Evolutionary conservation across 2,113 vertebrate species (phyloP).

Genomic region (Atherinomorus stipes): DNA sequence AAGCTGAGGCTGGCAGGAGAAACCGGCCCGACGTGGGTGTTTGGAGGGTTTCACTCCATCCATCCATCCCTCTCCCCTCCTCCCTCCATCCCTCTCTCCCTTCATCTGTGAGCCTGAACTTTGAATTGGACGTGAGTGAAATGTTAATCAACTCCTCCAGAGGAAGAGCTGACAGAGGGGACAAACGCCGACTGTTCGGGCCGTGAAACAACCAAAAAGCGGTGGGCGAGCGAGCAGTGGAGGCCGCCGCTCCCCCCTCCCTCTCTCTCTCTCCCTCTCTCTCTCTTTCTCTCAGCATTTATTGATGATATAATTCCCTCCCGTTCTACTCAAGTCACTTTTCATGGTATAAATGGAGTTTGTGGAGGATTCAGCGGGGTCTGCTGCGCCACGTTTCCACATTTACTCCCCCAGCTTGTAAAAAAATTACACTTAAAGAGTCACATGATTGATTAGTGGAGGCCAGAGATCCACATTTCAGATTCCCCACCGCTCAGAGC

Average conservation of each 20-base stretch:
- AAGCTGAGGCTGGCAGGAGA: constrained; percentile 14
- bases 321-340: neutral
- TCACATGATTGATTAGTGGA: neutral
- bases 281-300: neutral
- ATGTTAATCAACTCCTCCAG: constrained; percentile 76
- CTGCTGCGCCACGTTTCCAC: neutral
- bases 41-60: constrained; percentile 53
- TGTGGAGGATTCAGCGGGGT: neutral
- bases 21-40: constrained; percentile 59
- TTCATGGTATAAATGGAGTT: neutral
- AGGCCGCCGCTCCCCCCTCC: neutral
- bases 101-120: constrained; percentile 82
- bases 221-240: neutral
- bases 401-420: constrained; percentile 16
- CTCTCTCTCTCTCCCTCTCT: constrained; percentile 3
- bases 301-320: neutral
- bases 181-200: constrained; percentile 72
- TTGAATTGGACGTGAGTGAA: constrained; percentile 85
- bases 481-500: constrained; percentile 25
- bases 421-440: constrained; percentile 8
- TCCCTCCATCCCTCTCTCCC: constrained; percentile 3
- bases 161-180: constrained; percentile 69
- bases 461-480: constrained; percentile 12
- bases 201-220: neutral
- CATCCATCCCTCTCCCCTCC: neutral